Percentiles rank a stretch among this genome's conserved stretches.
Evolutionary conservation across 2,888 invertebrate genomes (phyloP).

Genomic region (Byasa hedistus): DNA sequence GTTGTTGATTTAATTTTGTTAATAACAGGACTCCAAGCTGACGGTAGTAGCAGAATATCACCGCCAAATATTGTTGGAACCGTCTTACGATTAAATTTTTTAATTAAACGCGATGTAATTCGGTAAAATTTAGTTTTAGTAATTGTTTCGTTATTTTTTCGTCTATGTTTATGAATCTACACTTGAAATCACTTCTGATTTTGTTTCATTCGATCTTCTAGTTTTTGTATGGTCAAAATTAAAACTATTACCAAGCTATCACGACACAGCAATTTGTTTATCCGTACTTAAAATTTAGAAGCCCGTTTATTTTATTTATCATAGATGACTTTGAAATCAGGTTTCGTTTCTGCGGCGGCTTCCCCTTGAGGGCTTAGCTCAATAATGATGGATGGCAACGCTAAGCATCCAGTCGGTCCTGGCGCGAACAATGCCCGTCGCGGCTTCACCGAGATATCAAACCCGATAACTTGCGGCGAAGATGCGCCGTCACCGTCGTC

Average conservation of each 20-base stretch:
- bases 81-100: too few relatives aligned
- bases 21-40: too few relatives aligned
- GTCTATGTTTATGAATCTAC: background rate
- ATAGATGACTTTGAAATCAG: conserved; percentile 33
- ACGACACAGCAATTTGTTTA: background rate
- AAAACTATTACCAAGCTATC: background rate
- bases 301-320: conserved; percentile 4
- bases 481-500: conserved; percentile 61
- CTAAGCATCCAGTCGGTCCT: conserved; percentile 39
- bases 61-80: too few relatives aligned
- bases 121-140: too few relatives aligned
- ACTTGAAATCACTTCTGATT: background rate
- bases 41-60: too few relatives aligned
- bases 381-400: conserved; percentile 56
- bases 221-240: background rate
- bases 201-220: background rate
- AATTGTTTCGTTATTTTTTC: too few relatives aligned
- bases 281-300: conserved; percentile 5
- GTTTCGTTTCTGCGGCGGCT: conserved; percentile 45
- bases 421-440: conserved; percentile 49
- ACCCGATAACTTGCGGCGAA: conserved; percentile 65
- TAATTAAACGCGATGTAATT: too few relatives aligned
- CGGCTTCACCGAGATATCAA: conserved; percentile 47
- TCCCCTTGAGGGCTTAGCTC: conserved; percentile 59
- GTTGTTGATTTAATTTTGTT: too few relatives aligned